Conservation (phyloP, 2,113 vertebrate genomes). For the Larimichthys crocea region DNA sequence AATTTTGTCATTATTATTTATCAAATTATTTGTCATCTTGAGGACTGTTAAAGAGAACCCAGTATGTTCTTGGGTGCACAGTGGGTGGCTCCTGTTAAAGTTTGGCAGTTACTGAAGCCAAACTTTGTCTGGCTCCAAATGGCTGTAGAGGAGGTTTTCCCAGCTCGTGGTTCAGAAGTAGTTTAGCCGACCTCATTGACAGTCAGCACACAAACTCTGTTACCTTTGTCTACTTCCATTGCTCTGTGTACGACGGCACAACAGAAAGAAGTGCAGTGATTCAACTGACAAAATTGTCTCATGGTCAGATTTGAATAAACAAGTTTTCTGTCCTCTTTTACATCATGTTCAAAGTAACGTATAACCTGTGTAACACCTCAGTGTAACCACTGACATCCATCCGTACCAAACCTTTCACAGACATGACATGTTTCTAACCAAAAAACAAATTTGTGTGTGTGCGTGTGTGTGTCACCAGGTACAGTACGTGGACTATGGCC, state of each 20-base stretch:
- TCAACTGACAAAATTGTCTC: too few species aligned
- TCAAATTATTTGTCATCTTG: not conserved
- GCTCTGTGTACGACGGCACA: too few species aligned
- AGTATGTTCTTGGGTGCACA: not conserved
- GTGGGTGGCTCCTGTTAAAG: not conserved
- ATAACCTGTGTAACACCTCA: too few species aligned
- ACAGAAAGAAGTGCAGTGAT: too few species aligned
- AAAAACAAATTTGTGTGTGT: not conserved
- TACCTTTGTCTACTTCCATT: too few species aligned
- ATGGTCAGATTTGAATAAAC: too few species aligned
- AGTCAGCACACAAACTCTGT: not conserved
- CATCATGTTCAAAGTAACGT: too few species aligned
- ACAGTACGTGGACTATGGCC: constrained; percentile 89
- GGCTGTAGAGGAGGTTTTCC: not conserved
- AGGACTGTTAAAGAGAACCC: not conserved
- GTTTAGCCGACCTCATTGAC: not conserved
- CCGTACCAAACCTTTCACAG: too few species aligned
- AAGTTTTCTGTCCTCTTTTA: too few species aligned
- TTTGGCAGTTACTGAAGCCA: not conserved
- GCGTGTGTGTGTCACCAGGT: constrained; percentile 79
- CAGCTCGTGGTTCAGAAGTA: not conserved
- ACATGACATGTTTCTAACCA: too few species aligned
- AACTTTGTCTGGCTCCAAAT: not conserved
- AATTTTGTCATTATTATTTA: too few species aligned
- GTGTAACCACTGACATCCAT: too few species aligned